A percentile compares a stretch with the other conserved stretches of the same genome.
phyloP scores from a whole-genome alignment of 2,888 invertebrate genomes.

The Eilema sororculum region DNA sequence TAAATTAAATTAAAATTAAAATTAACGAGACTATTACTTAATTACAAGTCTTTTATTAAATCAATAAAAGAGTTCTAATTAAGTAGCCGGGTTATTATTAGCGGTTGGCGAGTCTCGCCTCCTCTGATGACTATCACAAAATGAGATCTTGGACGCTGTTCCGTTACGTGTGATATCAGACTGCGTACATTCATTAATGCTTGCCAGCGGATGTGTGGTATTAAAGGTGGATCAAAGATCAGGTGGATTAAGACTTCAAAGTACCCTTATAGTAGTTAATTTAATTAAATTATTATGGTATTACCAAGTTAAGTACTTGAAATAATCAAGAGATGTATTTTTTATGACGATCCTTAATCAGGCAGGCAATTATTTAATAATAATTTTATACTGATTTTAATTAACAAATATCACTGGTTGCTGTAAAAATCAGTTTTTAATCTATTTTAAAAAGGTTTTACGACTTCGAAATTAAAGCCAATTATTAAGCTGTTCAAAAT shows the following conservation, averaged over 20 bases:
- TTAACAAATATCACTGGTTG: conserved; percentile 20
- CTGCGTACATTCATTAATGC: conserved; percentile 46
- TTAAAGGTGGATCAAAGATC: conserved; percentile 38
- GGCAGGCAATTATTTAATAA: background rate
- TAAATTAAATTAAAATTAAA: too few species aligned
- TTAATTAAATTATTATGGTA: conserved; percentile 25
- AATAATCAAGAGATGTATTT: conserved; percentile 26
- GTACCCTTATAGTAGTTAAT: conserved; percentile 20
- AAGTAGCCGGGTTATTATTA: conserved; percentile 74
- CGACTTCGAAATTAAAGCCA: background rate
- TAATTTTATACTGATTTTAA: conserved; percentile 41
- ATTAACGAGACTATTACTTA: conserved; percentile 75
- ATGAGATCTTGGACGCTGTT: conserved; percentile 73
- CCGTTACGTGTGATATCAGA: conserved; percentile 60
- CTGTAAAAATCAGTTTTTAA: conserved; percentile 19
- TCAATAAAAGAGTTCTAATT: conserved; percentile 79
- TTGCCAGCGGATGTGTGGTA: conserved; percentile 45
- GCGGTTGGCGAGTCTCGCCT: conserved; percentile 66
- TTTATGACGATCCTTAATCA: conserved; percentile 20
- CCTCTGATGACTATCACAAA: conserved; percentile 72
- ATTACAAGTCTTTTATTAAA: too few species aligned
- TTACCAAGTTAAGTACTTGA: conserved; percentile 1
- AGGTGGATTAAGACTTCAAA: background rate
- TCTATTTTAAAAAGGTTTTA: conserved; percentile 1
- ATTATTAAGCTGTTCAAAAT: background rate